Evolutionary conservation across 2,888 invertebrate species (phyloP).

Genomic region (Pachymerium ferrugineum): DNA sequence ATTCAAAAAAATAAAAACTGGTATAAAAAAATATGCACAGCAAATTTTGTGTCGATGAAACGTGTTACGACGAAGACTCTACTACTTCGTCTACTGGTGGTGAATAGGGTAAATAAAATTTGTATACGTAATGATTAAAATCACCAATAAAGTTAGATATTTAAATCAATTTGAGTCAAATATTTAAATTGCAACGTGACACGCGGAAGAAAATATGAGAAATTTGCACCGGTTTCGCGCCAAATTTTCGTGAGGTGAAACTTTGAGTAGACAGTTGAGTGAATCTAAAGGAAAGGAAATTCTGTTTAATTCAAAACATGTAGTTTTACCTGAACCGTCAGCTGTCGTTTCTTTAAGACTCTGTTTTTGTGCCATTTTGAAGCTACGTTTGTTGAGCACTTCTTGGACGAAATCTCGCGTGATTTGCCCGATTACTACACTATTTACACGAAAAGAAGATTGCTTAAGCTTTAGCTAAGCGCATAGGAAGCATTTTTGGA

Average conservation of each 20-base stretch:
- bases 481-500: conserved; percentile 32
- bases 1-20: neutral
- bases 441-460: conserved; percentile 17
- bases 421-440: neutral
- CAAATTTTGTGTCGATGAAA: no score
- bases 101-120: neutral
- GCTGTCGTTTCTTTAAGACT: conserved; percentile 20
- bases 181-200: neutral
- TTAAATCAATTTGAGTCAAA: neutral
- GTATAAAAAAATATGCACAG: neutral
- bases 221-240: neutral
- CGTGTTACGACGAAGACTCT: no score
- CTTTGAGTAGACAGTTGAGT: neutral
- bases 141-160: neutral
- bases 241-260: neutral
- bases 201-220: neutral
- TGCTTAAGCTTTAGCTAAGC: conserved; percentile 13
- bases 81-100: no score
- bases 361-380: conserved; percentile 19
- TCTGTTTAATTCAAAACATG: neutral
- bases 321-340: conserved; percentile 10
- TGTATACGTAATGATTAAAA: no score
- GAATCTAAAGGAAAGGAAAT: neutral
- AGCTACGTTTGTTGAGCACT: neutral
- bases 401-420: neutral